These are phyloP conservation scores for Maconellicoccus hirsutus DNA, from an alignment of 1,140 invertebrate species.

Conservation along the genomic window DNA sequence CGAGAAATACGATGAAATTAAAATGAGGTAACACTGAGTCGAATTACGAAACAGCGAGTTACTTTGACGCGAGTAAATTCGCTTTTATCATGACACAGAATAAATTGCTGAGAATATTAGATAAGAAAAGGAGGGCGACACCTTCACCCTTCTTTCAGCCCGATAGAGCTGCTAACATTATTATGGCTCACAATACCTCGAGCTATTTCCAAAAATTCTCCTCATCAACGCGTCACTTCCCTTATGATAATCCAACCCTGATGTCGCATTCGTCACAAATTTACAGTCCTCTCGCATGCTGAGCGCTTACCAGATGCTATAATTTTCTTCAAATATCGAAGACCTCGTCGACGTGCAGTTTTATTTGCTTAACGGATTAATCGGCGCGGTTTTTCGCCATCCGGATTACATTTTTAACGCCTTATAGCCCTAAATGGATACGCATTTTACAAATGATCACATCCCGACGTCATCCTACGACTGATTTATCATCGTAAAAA, in stretches of 20 bases:
- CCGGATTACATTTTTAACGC: too few relatives aligned
- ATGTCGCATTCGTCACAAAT: too few relatives aligned
- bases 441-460: too few relatives aligned
- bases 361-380: too few relatives aligned
- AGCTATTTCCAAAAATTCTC: not conserved
- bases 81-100: not conserved
- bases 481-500: too few relatives aligned
- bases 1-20: not conserved
- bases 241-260: not conserved
- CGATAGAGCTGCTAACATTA: not conserved
- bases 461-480: too few relatives aligned
- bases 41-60: not conserved
- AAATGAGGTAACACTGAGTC: not conserved
- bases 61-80: constrained; percentile 7
- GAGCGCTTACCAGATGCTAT: too few relatives aligned
- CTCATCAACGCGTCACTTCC: not conserved
- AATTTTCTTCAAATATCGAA: too few relatives aligned
- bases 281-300: too few relatives aligned
- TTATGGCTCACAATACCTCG: not conserved
- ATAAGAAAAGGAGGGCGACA: constrained; percentile 2
- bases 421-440: too few relatives aligned
- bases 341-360: too few relatives aligned
- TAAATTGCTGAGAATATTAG: constrained; percentile 5
- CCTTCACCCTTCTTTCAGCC: not conserved
- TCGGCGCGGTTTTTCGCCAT: too few relatives aligned